Base-by-base conservation (phyloP, 2,797 vertebrate genomes). In the Acrossocheilus fasciatus region DNA sequence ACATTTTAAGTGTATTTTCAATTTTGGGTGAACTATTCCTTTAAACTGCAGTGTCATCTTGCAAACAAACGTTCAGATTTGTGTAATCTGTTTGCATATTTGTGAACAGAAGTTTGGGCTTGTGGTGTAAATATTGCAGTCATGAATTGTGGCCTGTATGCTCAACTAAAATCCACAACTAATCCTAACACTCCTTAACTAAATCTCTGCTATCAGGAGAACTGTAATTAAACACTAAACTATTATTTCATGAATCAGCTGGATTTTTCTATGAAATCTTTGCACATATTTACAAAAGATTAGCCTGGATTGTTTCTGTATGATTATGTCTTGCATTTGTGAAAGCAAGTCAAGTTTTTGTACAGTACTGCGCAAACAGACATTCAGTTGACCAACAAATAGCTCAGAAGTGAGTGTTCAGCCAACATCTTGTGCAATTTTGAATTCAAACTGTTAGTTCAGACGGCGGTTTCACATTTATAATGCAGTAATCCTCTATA, bases 291-390 rank as follows among this genome's bases (percentile, higher is more conserved):
- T 52, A 1, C 7, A 15, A 17, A 82, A 26, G 70, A 59, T 54
- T 83, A 74, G 52, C 52, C 69, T 43, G 36, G 23, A 81, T 82
- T 77, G 12, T 85, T 72, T 84, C 36, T 52, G 74, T 43, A 70
- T 62, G 81, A 59, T 59, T 62, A 62, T 43, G 30, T 54, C 68
- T 64, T 73, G 39, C 7, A 7, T 73, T 83, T 75, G 70, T 36
- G 45, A 23, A 77, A 73, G 39, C 23, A 26, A 47, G 26, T 47
- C 73, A 4, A 20, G 34, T 41, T 64, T 64, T 75, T 73, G 57
- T 73, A 9, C 41, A 41, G 41, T 41, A 36, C 54, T 23, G 43
- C 12, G 12, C 5, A 7, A 45, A 43, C 39, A 79, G 26, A 64
- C 57, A 47, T 11, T 66, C 64, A 36, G 14, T 30, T 68, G n/a